Conservation (phyloP, 2,797 vertebrate genomes). For the Fundulus diaphanus region DNA sequence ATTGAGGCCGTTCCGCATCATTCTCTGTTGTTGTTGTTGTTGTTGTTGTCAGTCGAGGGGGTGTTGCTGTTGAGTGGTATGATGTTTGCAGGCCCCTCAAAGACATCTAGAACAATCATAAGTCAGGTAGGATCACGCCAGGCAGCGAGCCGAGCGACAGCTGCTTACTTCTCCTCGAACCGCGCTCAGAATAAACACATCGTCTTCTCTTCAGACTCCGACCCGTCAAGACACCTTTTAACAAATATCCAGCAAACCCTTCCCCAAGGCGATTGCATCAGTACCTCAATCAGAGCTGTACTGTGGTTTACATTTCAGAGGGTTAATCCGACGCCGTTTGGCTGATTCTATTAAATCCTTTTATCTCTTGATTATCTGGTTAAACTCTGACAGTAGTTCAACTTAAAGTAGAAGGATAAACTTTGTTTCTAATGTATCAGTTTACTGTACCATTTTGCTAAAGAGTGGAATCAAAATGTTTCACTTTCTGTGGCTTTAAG, state of each 20-base stretch:
- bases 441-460: too few species aligned
- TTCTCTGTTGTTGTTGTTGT: slow-evolving; percentile 79
- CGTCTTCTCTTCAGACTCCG: background rate
- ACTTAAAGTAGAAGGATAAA: too few species aligned
- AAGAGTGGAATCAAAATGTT: too few species aligned
- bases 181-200: slow-evolving; percentile 16
- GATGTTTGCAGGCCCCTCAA: slow-evolving; percentile 76
- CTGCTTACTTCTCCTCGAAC: slow-evolving; percentile 35
- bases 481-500: too few species aligned
- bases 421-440: too few species aligned
- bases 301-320: too few species aligned
- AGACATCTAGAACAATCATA: slow-evolving; percentile 84
- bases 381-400: background rate
- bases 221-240: background rate
- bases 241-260: background rate
- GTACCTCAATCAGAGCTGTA: background rate
- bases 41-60: slow-evolving; percentile 53
- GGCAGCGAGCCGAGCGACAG: slow-evolving; percentile 28
- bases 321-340: too few species aligned
- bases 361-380: background rate
- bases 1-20: slow-evolving; percentile 76
- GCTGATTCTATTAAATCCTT: background rate
- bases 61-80: slow-evolving; percentile 63
- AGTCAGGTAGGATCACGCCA: slow-evolving; percentile 66
- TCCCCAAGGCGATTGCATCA: background rate